Evolutionary conservation across 1,140 invertebrate genomes (phyloP).

Genomic region (Nasonia vitripennis): DNA sequence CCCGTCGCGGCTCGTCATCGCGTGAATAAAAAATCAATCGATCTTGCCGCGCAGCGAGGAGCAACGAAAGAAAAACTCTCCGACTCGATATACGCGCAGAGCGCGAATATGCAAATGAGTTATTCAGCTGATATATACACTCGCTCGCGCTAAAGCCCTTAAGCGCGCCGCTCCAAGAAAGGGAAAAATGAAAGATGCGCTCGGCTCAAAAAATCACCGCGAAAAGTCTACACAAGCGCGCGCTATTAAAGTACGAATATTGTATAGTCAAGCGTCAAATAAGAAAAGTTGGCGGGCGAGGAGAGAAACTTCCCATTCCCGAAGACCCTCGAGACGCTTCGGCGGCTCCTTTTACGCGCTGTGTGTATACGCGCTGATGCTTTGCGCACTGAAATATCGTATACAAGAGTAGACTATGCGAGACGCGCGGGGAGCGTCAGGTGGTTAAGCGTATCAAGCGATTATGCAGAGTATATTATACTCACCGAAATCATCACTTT

Average conservation of each 20-base stretch:
- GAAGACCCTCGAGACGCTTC: conserved; percentile 36
- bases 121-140: conserved; percentile 19
- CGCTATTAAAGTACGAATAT: conserved; percentile 53
- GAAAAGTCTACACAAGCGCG: conserved; percentile 4
- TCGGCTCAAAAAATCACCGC: conserved; percentile 36
- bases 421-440: not conserved
- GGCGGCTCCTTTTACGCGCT: not conserved
- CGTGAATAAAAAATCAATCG: not conserved
- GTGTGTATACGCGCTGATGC: not conserved
- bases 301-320: conserved; percentile 4
- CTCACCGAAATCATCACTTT: too few species aligned
- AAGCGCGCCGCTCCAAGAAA: not conserved
- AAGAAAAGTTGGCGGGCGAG: conserved; percentile 33
- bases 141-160: not conserved
- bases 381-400: too few species aligned
- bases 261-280: conserved; percentile 46
- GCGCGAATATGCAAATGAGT: conserved; percentile 22
- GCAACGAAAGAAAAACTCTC: not conserved
- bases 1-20: not conserved
- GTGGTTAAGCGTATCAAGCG: too few species aligned
- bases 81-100: not conserved
- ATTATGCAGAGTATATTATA: too few species aligned
- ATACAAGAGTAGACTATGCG: not conserved
- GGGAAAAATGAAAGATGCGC: conserved; percentile 25
- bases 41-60: not conserved